phyloP scores from a whole-genome alignment of 2,113 vertebrate genomes.

The Pipa parva region DNA sequence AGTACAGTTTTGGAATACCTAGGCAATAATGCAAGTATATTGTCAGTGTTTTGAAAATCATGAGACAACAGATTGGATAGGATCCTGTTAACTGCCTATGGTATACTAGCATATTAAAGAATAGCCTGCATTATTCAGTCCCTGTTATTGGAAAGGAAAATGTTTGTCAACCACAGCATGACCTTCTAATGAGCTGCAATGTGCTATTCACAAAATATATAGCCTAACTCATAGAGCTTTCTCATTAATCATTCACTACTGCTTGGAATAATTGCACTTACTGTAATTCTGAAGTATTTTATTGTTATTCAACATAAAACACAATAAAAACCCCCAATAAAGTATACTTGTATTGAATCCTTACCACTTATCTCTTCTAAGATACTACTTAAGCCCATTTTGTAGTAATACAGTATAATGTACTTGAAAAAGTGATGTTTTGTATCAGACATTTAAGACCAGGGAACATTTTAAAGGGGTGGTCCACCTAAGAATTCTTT shows the following conservation, averaged over 20 bases:
- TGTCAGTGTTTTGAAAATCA: no score
- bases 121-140: background rate
- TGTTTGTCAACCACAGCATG: slow-evolving; percentile 1
- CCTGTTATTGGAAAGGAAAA: background rate
- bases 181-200: slow-evolving; percentile 22
- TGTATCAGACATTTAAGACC: no score
- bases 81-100: background rate
- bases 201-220: slow-evolving; percentile 1
- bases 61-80: no score
- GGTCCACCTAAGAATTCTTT: no score
- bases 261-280: slow-evolving; percentile 26
- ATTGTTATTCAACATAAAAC: slow-evolving; percentile 19
- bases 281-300: slow-evolving; percentile 21
- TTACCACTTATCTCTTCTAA: no score
- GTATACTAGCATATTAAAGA: slow-evolving; percentile 11
- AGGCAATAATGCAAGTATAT: no score
- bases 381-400: no score
- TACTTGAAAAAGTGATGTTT: no score
- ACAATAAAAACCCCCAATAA: background rate
- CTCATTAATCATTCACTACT: slow-evolving; percentile 25
- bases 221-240: background rate
- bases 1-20: no score
- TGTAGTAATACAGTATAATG: no score
- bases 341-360: no score
- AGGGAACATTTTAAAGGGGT: no score